A percentile compares a stretch with the other conserved stretches of the same genome.
These are phyloP conservation scores for Liposcelis brunnea DNA, from an alignment of 2,888 invertebrate genomes.

Conservation along the genomic window DNA sequence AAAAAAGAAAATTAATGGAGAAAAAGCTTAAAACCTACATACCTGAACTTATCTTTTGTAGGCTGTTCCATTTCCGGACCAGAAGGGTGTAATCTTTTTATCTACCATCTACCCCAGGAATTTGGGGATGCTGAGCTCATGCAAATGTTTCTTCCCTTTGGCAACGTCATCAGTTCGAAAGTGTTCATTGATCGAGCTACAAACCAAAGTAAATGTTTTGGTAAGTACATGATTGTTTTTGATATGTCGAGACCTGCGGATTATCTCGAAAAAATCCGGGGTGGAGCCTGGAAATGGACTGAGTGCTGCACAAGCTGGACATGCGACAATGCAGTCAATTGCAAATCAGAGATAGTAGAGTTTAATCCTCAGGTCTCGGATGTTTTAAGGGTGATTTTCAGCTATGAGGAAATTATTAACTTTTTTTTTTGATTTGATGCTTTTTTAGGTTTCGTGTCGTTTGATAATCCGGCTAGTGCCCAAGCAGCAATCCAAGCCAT, in stretches of 20 bases:
- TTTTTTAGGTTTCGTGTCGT: conserved; percentile 89
- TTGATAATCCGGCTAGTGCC: conserved; percentile 96
- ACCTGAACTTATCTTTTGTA: conserved; percentile 25
- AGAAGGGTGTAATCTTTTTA: conserved; percentile 99
- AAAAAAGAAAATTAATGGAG: too few species aligned
- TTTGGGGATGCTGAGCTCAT: conserved; percentile 98
- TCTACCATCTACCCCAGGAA: conserved; percentile 99
- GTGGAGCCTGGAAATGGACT: too few species aligned
- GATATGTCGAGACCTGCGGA: too few species aligned
- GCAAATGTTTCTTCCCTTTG: conserved; percentile 99
- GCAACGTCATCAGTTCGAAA: conserved; percentile 99
- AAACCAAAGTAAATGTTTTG: conserved; percentile 99
- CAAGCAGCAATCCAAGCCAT: conserved; percentile 98
- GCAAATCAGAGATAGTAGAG: too few species aligned
- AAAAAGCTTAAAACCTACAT: too few species aligned
- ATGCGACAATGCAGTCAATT: too few species aligned
- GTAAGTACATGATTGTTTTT: conserved; percentile 39
- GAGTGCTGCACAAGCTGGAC: too few species aligned
- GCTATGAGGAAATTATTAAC: too few species aligned
- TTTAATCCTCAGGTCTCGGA: too few species aligned
- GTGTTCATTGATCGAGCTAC: conserved; percentile 99
- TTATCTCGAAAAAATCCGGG: too few species aligned
- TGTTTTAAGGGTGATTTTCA: too few species aligned
- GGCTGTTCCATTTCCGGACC: conserved; percentile 95
- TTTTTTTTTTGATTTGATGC: conserved; percentile 6